Evolutionary conservation across 2,888 invertebrate genomes (phyloP), one percentile per base, ranked within the genome.

Genomic region (Andrena hattorfiana): DNA sequence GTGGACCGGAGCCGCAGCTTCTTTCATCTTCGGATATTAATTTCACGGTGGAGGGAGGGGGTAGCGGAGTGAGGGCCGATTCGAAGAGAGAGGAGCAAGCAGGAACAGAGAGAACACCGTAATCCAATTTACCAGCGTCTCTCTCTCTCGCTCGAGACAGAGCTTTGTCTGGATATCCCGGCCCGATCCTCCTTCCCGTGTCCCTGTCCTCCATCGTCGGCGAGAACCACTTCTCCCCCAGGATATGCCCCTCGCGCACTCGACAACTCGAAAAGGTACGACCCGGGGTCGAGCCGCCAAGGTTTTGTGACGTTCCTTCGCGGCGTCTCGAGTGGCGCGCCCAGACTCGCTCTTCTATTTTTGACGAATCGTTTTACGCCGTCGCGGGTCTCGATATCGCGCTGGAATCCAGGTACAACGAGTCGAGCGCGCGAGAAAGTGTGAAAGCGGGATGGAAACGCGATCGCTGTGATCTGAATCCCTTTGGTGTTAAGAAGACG

Each of bases 1-100:
- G 72, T 73, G 74, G 74, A 76, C 68, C 81, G 48, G 86, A 71
- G 81, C 83, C 83, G 85, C 77, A 83, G 87, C 84, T 91, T 89
- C 90, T 90, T 90, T 91, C 90, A 90, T 91, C 91, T 90, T 91
- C 87, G 90, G 90, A 91, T 91, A 91, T 91, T 91, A 91, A 91
- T 91, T 91, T 91, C 88, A 87, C 84, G 83, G 85, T 77, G 78
- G 82, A 83, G 85, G 76, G 76, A 83, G 82, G 83, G 81, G 70
- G 81, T 60, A 64, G 35, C 49, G 26, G 77, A 77, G 60, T 49
- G 64, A 56, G 63, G 30, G 59, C 23, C 72, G 75, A 82, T 74
- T 75, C 77, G 78, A 76, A 59, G 26, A 26, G 73, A 72, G 75
- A 79, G 75, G 73, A 60, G 73, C 63, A 66, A 71, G 60, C 66